Evolutionary conservation across 2,113 vertebrate species (phyloP).

Genomic region (Epinephelus fuscoguttatus): DNA sequence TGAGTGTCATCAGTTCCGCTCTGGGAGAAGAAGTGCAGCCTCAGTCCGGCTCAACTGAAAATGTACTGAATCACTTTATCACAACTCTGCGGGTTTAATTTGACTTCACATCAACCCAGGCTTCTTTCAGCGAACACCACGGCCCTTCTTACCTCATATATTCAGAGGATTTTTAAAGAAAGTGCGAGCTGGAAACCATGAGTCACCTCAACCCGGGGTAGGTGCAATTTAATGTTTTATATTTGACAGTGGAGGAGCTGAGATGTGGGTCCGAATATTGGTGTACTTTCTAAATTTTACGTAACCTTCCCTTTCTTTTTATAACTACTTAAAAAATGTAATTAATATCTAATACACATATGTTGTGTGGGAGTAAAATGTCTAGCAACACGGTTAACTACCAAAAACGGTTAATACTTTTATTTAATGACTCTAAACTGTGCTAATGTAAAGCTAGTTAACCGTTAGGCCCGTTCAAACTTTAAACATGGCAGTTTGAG

Average conservation of each 20-base stretch:
- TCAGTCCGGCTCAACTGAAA: conserved; percentile 22
- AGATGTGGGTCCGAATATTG: too few species aligned
- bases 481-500: too few species aligned
- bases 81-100: not conserved
- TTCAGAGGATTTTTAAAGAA: not conserved
- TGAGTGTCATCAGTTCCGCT: conserved; percentile 77
- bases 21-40: conserved; percentile 53
- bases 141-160: not conserved
- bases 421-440: not conserved
- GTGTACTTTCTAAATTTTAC: not conserved
- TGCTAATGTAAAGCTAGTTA: not conserved
- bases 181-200: conserved; percentile 81
- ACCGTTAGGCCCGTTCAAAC: too few species aligned
- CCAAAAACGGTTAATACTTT: not conserved
- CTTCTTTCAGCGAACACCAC: not conserved
- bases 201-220: conserved; percentile 88
- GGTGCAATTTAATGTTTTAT: conserved; percentile 52
- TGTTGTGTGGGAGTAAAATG: not conserved
- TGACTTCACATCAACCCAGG: not conserved
- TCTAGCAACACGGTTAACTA: not conserved
- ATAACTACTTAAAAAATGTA: not conserved
- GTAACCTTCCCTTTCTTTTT: not conserved
- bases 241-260: not conserved
- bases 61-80: not conserved
- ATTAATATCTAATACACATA: not conserved